Base-by-base conservation (phyloP, 30 jellyfish, hydroid and myxozoan species). In the Hydractinia symbiolongicarpus region DNA sequence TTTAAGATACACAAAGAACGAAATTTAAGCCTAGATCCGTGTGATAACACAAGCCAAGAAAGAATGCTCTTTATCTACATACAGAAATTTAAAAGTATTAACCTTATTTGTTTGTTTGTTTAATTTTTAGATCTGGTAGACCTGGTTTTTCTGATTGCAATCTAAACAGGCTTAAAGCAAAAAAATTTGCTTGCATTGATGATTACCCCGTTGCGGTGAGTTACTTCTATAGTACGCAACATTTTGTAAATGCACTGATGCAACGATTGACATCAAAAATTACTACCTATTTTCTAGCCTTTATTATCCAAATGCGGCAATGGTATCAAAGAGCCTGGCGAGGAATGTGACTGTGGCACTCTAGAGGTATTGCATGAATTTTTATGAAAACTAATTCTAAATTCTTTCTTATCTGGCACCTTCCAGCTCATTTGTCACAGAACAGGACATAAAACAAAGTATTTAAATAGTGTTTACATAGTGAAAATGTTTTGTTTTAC, bases 311-410 rank as follows among this genome's bases (percentile, higher is more conserved):
- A 60, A 15, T 94, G 99, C 72, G 99, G 99, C 16, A 86, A 94
- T 88, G 99, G 99, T 4, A 94, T 94, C 71, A 78, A 68, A 14
- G 96, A 88, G 50, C 84, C 80, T 4, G 94, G 84, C 1, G 99
- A 94, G 79, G 96, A 94, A 78, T 94, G 99, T 60, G 99, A 94
- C 60, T 94, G 99, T 74, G 99, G 99, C 74, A 73, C 96, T 1
- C 89, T 88, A 4, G 99, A 94, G 99, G 99, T 94, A 19, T 6
- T 16, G 66, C 30, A 8, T 20, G 2, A 30, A 30, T 30, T 30
- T 30, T 30, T 30, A 30, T 30, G 44, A 30, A 30, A 30, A 30
- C 44, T 2, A 30, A 30, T 30, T 30, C 44, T 30, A 0, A 30
- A 30, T 30, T 30, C 44, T 30, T 30, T 30, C 44, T 30, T 30